Evolutionary conservation across 2,113 vertebrate species (phyloP).

Genomic region (Lepisosteus osseus): DNA sequence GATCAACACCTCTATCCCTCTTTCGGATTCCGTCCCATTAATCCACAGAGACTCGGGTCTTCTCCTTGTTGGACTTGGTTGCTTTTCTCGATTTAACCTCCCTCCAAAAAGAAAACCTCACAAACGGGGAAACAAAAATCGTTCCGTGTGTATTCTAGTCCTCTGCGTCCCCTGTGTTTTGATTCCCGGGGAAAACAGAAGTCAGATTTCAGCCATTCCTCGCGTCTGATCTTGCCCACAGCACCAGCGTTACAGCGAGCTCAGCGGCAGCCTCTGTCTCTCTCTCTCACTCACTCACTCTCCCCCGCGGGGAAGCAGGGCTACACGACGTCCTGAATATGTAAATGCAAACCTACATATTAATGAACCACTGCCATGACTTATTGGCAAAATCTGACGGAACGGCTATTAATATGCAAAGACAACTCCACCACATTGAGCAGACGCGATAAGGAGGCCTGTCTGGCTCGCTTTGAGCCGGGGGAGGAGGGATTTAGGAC

Average conservation of each 20-base stretch:
- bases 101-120: conserved; percentile 22
- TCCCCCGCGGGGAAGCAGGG: conserved; percentile 59
- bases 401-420: not conserved
- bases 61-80: no score
- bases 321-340: conserved; percentile 36
- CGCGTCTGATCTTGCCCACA: conserved; percentile 43
- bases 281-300: conserved; percentile 38
- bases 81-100: conserved; percentile 13
- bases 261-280: conserved; percentile 19
- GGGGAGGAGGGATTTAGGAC: conserved; percentile 25
- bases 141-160: conserved; percentile 1
- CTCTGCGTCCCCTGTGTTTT: conserved; percentile 27
- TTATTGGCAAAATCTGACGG: not conserved
- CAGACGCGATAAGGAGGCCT: conserved; percentile 27
- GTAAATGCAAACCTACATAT: conserved; percentile 30
- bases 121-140: conserved; percentile 12
- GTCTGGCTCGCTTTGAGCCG: conserved; percentile 10
- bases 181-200: conserved; percentile 50
- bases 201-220: conserved; percentile 56
- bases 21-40: conserved; percentile 58
- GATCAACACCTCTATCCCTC: conserved; percentile 51
- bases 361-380: conserved; percentile 30
- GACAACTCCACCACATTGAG: not conserved
- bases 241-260: conserved; percentile 45
- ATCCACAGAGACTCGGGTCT: conserved; percentile 33